Evolutionary conservation across 2,113 vertebrate species (phyloP).

Genomic region (Polypterus senegalus): DNA sequence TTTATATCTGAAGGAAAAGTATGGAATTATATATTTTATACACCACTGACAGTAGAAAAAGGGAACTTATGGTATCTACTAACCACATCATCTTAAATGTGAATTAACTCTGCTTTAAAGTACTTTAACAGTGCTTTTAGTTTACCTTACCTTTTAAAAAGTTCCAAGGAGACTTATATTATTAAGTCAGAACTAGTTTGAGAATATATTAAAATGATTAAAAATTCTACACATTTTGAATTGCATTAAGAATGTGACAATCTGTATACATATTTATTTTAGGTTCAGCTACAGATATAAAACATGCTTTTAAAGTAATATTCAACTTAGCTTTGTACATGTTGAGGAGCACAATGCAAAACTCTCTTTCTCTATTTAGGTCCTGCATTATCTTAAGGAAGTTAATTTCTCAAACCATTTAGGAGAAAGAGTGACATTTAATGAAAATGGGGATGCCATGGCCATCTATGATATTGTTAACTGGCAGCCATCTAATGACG

Average conservation of each 20-base stretch:
- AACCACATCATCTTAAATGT: neutral
- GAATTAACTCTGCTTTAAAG: neutral
- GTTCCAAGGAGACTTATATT: neutral
- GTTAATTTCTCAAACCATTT: constrained; percentile 33
- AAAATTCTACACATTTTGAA: neutral
- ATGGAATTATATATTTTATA: neutral
- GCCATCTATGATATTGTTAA: constrained; percentile 40
- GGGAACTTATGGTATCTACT: neutral
- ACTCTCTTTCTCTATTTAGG: constrained; percentile 19
- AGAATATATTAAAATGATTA: neutral
- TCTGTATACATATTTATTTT: neutral
- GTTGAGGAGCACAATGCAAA: neutral
- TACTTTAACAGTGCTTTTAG: neutral
- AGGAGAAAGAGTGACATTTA: constrained; percentile 32
- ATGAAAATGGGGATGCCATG: constrained; percentile 31
- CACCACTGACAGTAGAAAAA: neutral
- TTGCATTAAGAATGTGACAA: neutral
- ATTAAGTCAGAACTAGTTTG: no score
- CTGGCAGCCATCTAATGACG: constrained; percentile 29
- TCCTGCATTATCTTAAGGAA: constrained; percentile 27
- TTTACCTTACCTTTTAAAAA: neutral
- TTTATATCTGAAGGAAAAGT: neutral
- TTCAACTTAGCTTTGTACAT: neutral
- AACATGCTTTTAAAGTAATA: neutral
- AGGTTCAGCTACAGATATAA: neutral